Evolutionary conservation across 1,140 invertebrate genomes (phyloP), one percentile per base, ranked within the genome.

Genomic region (Aphelenchoides avenae): DNA sequence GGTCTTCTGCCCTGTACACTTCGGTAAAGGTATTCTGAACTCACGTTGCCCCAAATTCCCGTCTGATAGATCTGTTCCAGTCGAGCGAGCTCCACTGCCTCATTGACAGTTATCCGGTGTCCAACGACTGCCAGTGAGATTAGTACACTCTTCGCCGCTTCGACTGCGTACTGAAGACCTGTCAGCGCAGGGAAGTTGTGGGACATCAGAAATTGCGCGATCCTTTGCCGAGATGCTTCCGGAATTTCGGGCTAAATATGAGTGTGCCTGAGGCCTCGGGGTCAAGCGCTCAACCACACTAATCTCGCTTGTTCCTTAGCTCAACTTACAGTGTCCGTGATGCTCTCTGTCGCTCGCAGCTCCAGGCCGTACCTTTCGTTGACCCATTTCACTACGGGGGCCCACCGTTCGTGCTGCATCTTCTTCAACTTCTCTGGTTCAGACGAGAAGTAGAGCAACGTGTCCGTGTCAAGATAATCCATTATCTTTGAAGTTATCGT

Each of bases 51-150:
- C 91, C 91, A 96, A 47, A 84, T 82, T 48, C 84, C 81, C 31
- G 85, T 80, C 84, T 91, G 89, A 82, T 84, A 92, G 78, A 91
- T 86, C 79, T 89, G 87, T 80, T 97, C 92, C 34, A 97, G 80
- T 63, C 88, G 79, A 1, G 89, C 84, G 24, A 95, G 80, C 53
- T 83, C 76, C 6, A 92, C 89, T 31, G 89, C 89, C 77, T 87
- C 84, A 63, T 89, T 85, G 26, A 90, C 84, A 39, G 79, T 81
- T 34, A 96, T 77, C 53, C 83, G 78, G 71, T 85, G 82, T 64
- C 92, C 87, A 36, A 87, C 82, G 55, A 87, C 84, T 36, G 89
- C 88, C 68, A 89, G 78, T 50, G 87, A 86, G 42, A 96, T 76
- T 40, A 96, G 84, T 18, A 91, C 82, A 6, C 91, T 96, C 80